Conservation (phyloP, 2,797 vertebrate species). For the Arctocebus calabarensis region DNA sequence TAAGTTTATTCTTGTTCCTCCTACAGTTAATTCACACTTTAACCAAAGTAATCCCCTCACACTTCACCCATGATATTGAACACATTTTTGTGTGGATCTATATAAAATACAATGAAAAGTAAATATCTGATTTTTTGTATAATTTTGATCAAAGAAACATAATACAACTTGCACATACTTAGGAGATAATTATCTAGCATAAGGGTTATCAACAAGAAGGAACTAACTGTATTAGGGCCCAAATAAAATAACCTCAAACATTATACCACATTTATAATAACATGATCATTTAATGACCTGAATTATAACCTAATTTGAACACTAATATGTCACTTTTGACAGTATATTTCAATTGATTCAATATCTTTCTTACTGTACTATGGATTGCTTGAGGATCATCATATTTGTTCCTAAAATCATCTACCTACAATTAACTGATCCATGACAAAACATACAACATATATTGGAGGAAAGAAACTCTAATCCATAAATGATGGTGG, state of each 20-base stretch:
- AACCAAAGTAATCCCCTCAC: background rate
- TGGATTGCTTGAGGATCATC: background rate
- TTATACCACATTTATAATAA: background rate
- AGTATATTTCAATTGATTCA: background rate
- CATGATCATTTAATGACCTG: background rate
- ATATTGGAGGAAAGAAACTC: background rate
- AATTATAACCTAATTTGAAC: conserved; percentile 30
- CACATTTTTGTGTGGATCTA: background rate
- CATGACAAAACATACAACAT: background rate
- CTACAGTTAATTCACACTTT: background rate
- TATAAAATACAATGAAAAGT: background rate
- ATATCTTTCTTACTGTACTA: background rate
- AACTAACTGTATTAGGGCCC: background rate
- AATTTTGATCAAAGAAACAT: conserved; percentile 27
- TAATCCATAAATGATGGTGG: background rate
- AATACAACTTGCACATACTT: background rate
- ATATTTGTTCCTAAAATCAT: background rate
- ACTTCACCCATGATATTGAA: background rate
- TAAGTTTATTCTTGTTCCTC: background rate
- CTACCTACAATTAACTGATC: background rate
- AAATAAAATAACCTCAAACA: conserved; percentile 1
- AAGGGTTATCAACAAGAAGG: background rate
- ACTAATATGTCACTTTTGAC: background rate
- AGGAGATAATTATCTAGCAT: background rate
- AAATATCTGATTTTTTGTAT: background rate